Evolutionary conservation across 1,140 invertebrate genomes (phyloP), one percentile per base, ranked within the genome.

Genomic region (Theocolax elegans): DNA sequence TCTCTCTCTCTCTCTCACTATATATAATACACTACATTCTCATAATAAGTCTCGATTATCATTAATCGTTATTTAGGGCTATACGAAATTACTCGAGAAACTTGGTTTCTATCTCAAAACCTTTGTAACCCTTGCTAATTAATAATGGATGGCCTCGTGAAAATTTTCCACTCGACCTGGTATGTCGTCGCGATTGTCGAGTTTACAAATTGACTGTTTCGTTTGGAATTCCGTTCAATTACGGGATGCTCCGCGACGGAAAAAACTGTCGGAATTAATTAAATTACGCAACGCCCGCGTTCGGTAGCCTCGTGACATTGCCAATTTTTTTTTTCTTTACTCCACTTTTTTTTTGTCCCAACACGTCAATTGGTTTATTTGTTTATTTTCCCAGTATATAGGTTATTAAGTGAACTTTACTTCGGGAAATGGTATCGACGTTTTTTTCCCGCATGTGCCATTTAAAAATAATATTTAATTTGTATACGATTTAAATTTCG

Each of bases 31-130:
- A n/a, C n/a, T n/a, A n/a, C 58, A 48, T 46, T 40, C 48, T 64
- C 23, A 64, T 64, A 70, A 70, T 64, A 70, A 70, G 38, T 70
- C 51, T 64, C 51, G 67, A 64, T 70, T 70, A 64, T 29, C 60
- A 64, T 70, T 70, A 70, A 56, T 70, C 67, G 67, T 70, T 70
- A 70, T 70, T 70, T 70, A 70, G 23, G 15, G n/a, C 15, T 2
- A n/a, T n/a, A 12, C 27, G 27, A 10, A 48, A 62, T 62, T 62
- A 48, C 42, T 25, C 23, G 21, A 25, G 54, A 1, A 35, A 1
- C 1, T 1, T 19, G 35, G 3, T 48, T 17, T 48, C 31, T 35
- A 4, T 35, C 31, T 35, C 31, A 10, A 4, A 3, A 9, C 3
- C 35, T 38, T 13, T 38, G 6, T 25, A 29, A 31, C 29, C 60